Percentiles rank a stretch among this genome's conserved stretches.
Evolutionary conservation across 2,113 vertebrate species (phyloP).

Genomic region (Istiophorus platypterus): DNA sequence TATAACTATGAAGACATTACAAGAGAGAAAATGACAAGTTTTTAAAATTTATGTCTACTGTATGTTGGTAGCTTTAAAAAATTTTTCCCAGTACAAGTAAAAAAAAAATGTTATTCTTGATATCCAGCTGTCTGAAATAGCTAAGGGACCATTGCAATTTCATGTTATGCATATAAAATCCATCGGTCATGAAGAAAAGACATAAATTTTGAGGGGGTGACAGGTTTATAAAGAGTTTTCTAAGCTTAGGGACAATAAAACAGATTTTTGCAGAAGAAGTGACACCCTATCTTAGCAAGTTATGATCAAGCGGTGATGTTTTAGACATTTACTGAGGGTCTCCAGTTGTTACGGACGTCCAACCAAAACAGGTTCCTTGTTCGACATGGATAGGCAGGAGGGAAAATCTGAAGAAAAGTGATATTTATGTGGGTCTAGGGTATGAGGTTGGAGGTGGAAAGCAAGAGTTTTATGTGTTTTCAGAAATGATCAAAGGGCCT

Average conservation of each 20-base stretch:
- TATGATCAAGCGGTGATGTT: slow-evolving; percentile 3
- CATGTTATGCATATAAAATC: neutral
- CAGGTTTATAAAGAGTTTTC: slow-evolving; percentile 6
- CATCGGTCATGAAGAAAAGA: neutral
- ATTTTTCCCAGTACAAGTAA: neutral
- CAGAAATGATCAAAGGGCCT: neutral
- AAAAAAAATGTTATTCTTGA: neutral
- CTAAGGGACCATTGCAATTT: neutral
- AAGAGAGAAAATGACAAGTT: neutral
- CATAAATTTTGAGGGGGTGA: slow-evolving; percentile 1
- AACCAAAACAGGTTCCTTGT: neutral
- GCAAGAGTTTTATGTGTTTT: neutral
- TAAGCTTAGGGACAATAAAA: slow-evolving; percentile 1
- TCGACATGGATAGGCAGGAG: neutral
- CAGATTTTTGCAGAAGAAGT: neutral
- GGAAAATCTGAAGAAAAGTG: neutral
- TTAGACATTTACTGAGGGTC: neutral
- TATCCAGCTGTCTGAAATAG: neutral
- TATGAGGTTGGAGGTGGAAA: neutral
- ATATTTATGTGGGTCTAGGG: slow-evolving; percentile 14
- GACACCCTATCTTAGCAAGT: neutral
- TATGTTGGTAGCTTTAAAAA: neutral
- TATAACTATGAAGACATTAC: neutral
- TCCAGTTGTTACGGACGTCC: neutral
- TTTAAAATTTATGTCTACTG: neutral